phyloP scores from a whole-genome alignment of 2,888 invertebrate species.

The Meandrusa payeni region DNA sequence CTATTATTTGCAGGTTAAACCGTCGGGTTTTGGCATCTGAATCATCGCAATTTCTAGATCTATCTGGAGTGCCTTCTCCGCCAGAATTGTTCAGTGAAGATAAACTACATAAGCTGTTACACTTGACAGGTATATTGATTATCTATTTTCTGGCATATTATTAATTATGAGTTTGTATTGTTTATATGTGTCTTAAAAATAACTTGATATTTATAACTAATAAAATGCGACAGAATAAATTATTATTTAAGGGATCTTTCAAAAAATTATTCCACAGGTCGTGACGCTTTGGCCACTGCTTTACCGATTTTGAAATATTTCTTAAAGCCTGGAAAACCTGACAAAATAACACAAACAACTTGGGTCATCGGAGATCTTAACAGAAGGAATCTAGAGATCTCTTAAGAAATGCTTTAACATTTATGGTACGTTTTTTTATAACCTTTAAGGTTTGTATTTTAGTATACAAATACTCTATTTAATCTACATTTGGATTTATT shows the following conservation, averaged over 20 bases:
- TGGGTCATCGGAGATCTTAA: conserved; percentile 96
- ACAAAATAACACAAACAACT: conserved; percentile 86
- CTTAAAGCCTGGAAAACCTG: conserved; percentile 68
- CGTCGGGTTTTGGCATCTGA: conserved; percentile 91
- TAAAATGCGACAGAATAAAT: too few species aligned
- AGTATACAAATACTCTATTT: not conserved
- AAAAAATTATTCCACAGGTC: too few species aligned
- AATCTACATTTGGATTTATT: conserved; percentile 9
- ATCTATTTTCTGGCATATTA: too few species aligned
- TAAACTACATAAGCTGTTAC: conserved; percentile 69
- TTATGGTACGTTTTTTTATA: conserved; percentile 85
- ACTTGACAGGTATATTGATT: conserved; percentile 80
- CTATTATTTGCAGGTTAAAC: conserved; percentile 75
- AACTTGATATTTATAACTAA: too few species aligned
- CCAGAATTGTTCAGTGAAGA: conserved; percentile 62
- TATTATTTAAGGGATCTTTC: too few species aligned
- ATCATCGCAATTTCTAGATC: conserved; percentile 85
- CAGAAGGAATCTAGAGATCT: conserved; percentile 85
- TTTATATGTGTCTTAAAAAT: too few species aligned
- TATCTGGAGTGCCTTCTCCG: conserved; percentile 79
- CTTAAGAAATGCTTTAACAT: conserved; percentile 86
- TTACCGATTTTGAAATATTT: conserved; percentile 85
- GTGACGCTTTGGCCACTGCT: conserved; percentile 86
- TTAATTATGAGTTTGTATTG: too few species aligned
- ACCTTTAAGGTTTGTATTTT: conserved; percentile 5